Evolutionary conservation across 2,888 invertebrate species (phyloP).

Genomic region (Morpho deidamia): DNA sequence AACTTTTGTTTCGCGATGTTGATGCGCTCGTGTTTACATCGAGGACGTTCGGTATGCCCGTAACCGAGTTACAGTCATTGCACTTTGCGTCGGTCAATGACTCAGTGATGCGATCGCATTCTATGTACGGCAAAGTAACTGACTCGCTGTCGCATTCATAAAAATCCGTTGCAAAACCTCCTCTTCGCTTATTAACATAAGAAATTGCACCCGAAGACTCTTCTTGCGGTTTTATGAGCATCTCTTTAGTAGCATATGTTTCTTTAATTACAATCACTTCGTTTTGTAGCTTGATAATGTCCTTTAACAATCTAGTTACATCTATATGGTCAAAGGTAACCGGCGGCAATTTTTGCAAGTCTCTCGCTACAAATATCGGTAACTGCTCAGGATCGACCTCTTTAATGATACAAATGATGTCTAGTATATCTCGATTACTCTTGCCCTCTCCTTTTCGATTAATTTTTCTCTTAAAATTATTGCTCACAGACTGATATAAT

Average conservation of each 20-base stretch:
- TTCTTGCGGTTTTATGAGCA: no score
- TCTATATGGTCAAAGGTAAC: conserved; percentile 7
- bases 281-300: not conserved
- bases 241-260: not conserved
- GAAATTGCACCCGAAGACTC: no score
- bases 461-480: not conserved
- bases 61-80: no score
- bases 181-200: no score
- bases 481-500: not conserved
- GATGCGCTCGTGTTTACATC: no score
- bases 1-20: no score
- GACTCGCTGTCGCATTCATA: no score
- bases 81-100: no score
- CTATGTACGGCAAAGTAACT: no score
- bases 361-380: conserved; percentile 7
- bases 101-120: no score
- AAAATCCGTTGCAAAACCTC: no score
- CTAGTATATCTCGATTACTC: not conserved
- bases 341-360: conserved; percentile 5
- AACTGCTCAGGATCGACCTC: not conserved
- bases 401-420: not conserved
- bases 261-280: not conserved
- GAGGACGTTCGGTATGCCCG: no score
- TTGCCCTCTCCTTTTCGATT: not conserved
- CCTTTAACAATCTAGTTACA: not conserved